Evolutionary conservation across 2,113 vertebrate species (phyloP).

Genomic region (Xerus inauris): DNA sequence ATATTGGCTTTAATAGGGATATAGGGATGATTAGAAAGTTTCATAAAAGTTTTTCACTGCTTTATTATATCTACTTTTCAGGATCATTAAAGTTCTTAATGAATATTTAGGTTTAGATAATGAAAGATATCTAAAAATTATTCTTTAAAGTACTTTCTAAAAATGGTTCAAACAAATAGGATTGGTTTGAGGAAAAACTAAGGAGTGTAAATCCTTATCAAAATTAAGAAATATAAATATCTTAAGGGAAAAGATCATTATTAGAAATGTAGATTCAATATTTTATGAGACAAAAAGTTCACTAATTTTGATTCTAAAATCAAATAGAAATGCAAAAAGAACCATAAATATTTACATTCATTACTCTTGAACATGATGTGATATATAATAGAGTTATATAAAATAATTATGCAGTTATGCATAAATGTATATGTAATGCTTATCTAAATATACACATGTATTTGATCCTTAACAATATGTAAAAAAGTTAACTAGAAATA

Average conservation of each 20-base stretch:
- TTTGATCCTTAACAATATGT: background rate
- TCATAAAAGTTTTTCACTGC: background rate
- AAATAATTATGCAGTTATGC: background rate
- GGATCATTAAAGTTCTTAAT: background rate
- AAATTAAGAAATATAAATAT: background rate
- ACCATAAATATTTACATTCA: background rate
- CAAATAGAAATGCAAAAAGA: background rate
- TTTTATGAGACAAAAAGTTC: background rate
- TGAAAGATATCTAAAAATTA: background rate
- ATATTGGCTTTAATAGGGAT: background rate
- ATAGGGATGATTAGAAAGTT: background rate
- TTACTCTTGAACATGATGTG: background rate
- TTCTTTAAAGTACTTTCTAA: background rate
- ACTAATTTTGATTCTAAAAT: background rate
- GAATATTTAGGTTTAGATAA: background rate
- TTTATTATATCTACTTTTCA: background rate
- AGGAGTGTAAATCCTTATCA: background rate
- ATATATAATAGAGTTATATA: background rate
- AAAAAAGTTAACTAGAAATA: background rate
- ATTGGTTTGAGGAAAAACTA: background rate
- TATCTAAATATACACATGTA: background rate
- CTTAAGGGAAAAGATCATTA: background rate
- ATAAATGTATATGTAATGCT: background rate
- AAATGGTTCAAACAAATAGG: background rate
- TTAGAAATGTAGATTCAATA: background rate